Percentiles rank a stretch among this genome's conserved stretches.
Conservation (phyloP, 2,888 invertebrate genomes). For the Bombyx huttoni region DNA sequence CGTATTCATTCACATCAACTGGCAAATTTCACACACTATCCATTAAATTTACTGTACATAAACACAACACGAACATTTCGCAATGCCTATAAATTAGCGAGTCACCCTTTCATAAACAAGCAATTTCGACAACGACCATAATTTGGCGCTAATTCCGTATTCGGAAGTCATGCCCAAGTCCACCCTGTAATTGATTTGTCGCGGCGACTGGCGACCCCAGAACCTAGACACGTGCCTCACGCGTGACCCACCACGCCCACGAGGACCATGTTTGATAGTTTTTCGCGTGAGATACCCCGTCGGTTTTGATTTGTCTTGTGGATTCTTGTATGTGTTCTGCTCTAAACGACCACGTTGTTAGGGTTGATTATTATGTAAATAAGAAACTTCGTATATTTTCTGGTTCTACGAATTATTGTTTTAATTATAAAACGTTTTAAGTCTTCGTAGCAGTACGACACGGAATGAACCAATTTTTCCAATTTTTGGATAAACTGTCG, state of each 20-base stretch:
- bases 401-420: neutral
- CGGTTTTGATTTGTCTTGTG: constrained; percentile 16
- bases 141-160: constrained; percentile 57
- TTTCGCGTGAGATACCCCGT: constrained; percentile 42
- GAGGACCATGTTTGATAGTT: constrained; percentile 27
- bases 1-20: too few relatives aligned
- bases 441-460: too few relatives aligned
- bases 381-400: neutral
- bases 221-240: constrained; percentile 30
- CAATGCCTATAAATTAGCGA: constrained; percentile 46
- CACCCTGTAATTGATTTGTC: constrained; percentile 68
- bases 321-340: constrained; percentile 11
- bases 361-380: neutral
- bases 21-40: too few relatives aligned
- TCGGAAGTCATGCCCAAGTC: constrained; percentile 46
- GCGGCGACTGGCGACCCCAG: constrained; percentile 26
- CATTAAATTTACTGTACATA: too few relatives aligned
- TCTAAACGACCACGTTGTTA: neutral
- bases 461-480: too few relatives aligned
- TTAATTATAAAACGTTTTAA: neutral
- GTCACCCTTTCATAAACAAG: constrained; percentile 51
- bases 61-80: constrained; percentile 13
- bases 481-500: too few relatives aligned
- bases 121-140: constrained; percentile 46
- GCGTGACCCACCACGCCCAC: constrained; percentile 34